Evolutionary conservation across 2,113 vertebrate species (phyloP).

Genomic region (Perca schrenkii): DNA sequence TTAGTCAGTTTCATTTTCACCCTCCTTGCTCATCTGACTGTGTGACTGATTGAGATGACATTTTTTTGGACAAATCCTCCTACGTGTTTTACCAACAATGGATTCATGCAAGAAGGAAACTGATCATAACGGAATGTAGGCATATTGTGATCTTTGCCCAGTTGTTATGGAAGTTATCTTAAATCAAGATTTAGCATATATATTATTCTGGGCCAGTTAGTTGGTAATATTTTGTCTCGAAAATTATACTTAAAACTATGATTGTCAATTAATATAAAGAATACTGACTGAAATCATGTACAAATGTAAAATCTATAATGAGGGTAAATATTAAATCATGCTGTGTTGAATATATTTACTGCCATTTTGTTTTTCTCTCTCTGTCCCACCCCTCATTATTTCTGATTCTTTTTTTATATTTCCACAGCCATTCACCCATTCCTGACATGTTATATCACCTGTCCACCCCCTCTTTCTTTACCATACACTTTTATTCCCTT

Average conservation of each 20-base stretch:
- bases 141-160: not conserved
- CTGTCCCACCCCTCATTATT: slow-evolving; percentile 11
- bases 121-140: not conserved
- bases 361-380: not conserved
- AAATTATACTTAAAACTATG: not conserved
- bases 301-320: not conserved
- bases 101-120: slow-evolving; percentile 2
- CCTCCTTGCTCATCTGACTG: not conserved
- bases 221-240: not conserved
- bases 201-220: not conserved
- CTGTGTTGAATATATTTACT: not conserved
- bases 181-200: not conserved
- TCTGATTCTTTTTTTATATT: slow-evolving; percentile 12
- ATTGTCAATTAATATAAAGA: not conserved
- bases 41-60: slow-evolving; percentile 49
- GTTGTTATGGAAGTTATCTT: not conserved
- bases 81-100: slow-evolving; percentile 4
- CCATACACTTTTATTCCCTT: slow-evolving; percentile 11
- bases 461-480: slow-evolving; percentile 29
- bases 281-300: not conserved
- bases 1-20: slow-evolving; percentile 42
- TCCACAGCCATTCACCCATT: slow-evolving; percentile 6
- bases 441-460: slow-evolving; percentile 6
- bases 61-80: slow-evolving; percentile 28
- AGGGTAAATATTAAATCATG: slow-evolving; percentile 1